phyloP scores from a whole-genome alignment of 2,113 vertebrate species.

The Dicerorhinus sumatrensis region DNA sequence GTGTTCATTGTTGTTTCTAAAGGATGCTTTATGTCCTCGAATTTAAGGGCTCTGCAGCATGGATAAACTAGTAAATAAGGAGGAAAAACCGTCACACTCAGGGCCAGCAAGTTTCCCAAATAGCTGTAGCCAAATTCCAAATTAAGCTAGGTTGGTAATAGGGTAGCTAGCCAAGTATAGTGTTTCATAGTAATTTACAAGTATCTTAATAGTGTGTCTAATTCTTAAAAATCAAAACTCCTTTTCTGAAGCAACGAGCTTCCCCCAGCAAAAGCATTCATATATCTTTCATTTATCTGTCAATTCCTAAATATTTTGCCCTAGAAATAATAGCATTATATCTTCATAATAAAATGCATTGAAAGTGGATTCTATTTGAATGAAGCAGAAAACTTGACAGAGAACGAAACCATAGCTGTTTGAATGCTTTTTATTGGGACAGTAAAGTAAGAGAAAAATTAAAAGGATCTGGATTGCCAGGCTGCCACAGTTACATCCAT shows the following conservation, averaged over 20 bases:
- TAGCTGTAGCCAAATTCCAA: not conserved
- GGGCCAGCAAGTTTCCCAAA: not conserved
- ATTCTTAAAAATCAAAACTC: slow-evolving; percentile 40
- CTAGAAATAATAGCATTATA: slow-evolving; percentile 18
- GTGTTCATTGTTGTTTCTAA: slow-evolving; percentile 7
- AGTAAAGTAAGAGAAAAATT: slow-evolving; percentile 8
- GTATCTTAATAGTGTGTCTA: not conserved
- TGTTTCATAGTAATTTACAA: not conserved
- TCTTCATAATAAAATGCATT: not conserved
- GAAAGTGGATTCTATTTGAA: not conserved
- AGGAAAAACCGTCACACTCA: not conserved
- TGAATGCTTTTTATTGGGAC: not conserved
- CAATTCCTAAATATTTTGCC: slow-evolving; percentile 33
- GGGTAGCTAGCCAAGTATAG: not conserved
- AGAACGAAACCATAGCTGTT: not conserved
- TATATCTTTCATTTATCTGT: not conserved
- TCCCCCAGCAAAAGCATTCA: not conserved
- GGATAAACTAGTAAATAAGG: not conserved
- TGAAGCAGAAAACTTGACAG: not conserved
- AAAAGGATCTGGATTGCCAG: not conserved
- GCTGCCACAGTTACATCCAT: not conserved
- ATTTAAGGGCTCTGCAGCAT: not conserved
- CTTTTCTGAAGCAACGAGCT: not conserved
- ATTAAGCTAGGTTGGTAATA: not conserved
- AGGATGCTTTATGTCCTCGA: not conserved